Conservation (phyloP, 2,113 vertebrate genomes). For the Anser cygnoides region DNA sequence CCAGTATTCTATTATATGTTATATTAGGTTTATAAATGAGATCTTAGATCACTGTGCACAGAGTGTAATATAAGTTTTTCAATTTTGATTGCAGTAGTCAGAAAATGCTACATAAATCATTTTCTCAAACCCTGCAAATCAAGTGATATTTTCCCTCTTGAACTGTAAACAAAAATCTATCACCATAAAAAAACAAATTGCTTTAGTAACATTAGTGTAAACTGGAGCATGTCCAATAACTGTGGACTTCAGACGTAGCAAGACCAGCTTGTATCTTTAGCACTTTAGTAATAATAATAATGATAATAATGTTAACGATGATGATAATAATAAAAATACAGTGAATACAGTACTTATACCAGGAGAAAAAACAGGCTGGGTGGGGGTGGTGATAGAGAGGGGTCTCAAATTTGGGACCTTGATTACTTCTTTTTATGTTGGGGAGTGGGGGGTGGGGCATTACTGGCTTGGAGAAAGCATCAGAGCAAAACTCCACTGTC, state of each 20-base stretch:
- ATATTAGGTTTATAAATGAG: conserved; percentile 43
- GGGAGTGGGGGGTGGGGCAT: accelerated
- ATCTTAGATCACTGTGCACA: conserved; percentile 23
- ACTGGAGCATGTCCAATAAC: neutral
- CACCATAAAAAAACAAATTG: neutral
- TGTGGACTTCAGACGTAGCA: neutral
- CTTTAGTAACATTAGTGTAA: neutral
- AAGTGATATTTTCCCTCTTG: conserved; percentile 12
- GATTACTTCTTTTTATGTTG: neutral
- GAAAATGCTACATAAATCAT: conserved; percentile 23
- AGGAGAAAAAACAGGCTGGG: neutral
- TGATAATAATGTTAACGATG: no score
- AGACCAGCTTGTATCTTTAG: neutral
- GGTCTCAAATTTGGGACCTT: accelerated
- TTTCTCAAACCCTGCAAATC: conserved; percentile 20
- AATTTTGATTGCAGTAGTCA: conserved; percentile 35
- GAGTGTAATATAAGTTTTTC: conserved; percentile 11
- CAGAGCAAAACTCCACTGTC: neutral
- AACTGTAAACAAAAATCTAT: conserved; percentile 32
- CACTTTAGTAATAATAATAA: neutral
- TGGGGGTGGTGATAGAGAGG: accelerated
- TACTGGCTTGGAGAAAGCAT: neutral
- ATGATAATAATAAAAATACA: no score
- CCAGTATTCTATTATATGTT: conserved; percentile 40
- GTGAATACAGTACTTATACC: neutral